Evolutionary conservation across 2,888 invertebrate species (phyloP).

Genomic region (Slavum lentiscoides): DNA sequence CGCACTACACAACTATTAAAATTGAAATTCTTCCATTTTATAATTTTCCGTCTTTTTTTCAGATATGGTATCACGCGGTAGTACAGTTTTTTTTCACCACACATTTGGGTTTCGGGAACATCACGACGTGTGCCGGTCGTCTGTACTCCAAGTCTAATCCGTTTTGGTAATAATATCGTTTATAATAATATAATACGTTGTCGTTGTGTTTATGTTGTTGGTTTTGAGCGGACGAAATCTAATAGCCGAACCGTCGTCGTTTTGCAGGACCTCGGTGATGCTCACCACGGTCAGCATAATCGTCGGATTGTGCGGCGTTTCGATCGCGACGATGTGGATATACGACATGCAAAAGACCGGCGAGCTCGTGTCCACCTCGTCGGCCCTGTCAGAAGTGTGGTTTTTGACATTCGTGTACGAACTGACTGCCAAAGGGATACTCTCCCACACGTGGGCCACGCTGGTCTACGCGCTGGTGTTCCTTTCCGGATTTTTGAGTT

Average conservation of each 20-base stretch:
- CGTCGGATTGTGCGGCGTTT: constrained; percentile 66
- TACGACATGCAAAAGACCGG: constrained; percentile 57
- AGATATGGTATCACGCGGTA: constrained; percentile 69
- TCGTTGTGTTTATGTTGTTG: too few relatives aligned
- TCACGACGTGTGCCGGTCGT: constrained; percentile 68
- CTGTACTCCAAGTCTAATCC: constrained; percentile 69
- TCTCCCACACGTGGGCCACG: constrained; percentile 65
- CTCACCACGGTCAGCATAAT: constrained; percentile 65
- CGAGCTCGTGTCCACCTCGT: constrained; percentile 57
- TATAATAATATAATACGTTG: too few relatives aligned
- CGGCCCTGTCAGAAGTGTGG: constrained; percentile 65
- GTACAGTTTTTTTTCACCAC: constrained; percentile 70
- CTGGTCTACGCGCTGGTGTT: constrained; percentile 65
- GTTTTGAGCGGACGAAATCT: too few relatives aligned
- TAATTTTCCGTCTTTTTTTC: constrained; percentile 56
- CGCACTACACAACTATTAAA: not conserved
- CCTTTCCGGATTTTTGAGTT: constrained; percentile 67
- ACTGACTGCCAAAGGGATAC: constrained; percentile 61
- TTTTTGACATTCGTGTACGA: constrained; percentile 68
- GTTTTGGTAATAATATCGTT: constrained; percentile 64
- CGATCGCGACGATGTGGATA: constrained; percentile 64
- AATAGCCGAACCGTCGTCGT: too few relatives aligned
- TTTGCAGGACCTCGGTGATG: constrained; percentile 65
- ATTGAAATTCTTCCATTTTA: not conserved
- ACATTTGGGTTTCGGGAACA: constrained; percentile 68